Percentiles rank a stretch among this genome's conserved stretches.
These are phyloP conservation scores for Neodontobutis hainanensis DNA, from an alignment of 2,113 vertebrate species.

Conservation along the genomic window DNA sequence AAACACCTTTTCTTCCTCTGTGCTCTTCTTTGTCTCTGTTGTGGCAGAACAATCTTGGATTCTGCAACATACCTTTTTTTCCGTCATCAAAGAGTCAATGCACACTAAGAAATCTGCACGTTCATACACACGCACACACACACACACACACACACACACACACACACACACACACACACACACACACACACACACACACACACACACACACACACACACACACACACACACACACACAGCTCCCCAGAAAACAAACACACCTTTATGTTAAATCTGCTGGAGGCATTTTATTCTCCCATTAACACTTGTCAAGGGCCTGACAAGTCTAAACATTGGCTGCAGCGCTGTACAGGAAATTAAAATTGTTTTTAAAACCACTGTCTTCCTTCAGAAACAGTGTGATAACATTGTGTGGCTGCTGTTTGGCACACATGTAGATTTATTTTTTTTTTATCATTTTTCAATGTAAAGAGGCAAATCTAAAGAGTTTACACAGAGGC, in stretches of 20 bases:
- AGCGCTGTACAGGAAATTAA: conserved; percentile 59
- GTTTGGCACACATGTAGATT: conserved; percentile 17
- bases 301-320: conserved; percentile 42
- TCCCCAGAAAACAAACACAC: conserved; percentile 36
- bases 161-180: too few relatives aligned
- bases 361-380: conserved; percentile 36
- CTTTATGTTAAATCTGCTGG: conserved; percentile 36
- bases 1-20: conserved; percentile 29
- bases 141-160: not conserved
- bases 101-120: not conserved
- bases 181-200: not conserved
- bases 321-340: conserved; percentile 54
- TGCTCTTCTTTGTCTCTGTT: conserved; percentile 41
- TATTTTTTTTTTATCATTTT: not conserved
- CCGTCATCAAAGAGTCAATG: conserved; percentile 42
- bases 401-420: conserved; percentile 3
- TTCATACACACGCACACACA: not conserved
- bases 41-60: conserved; percentile 58
- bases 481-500: too few relatives aligned
- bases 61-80: conserved; percentile 48
- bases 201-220: too few relatives aligned
- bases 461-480: too few relatives aligned
- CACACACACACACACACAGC: not conserved
- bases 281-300: conserved; percentile 57
- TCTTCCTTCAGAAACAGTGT: conserved; percentile 35